Evolutionary conservation across 1,140 invertebrate species (phyloP).

Genomic region (Diprion similis): DNA sequence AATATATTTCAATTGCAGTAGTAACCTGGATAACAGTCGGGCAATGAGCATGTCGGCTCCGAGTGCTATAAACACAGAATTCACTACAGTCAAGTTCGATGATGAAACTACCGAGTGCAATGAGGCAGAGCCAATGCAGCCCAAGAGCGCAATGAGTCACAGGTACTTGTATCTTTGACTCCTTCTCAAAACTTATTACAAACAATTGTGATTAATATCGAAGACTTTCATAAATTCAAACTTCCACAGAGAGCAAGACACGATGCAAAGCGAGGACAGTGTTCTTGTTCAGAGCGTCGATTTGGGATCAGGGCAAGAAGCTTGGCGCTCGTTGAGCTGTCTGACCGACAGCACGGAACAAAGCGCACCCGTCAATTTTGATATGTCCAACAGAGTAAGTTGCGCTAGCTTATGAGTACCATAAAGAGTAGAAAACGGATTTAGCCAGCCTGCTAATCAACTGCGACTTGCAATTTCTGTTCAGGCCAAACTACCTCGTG

Average conservation of each 20-base stretch:
- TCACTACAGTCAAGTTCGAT: conserved; percentile 73
- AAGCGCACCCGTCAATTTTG: conserved; percentile 87
- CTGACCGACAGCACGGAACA: conserved; percentile 89
- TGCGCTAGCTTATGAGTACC: neutral
- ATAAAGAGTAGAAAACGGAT: neutral
- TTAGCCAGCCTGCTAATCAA: too few relatives aligned
- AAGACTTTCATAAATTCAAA: neutral
- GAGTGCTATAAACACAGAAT: conserved; percentile 84
- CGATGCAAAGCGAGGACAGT: conserved; percentile 60
- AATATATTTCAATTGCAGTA: conserved; percentile 41
- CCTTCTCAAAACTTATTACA: too few relatives aligned
- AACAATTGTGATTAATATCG: too few relatives aligned
- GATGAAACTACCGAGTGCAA: conserved; percentile 57
- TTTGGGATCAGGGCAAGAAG: conserved; percentile 65
- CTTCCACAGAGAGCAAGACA: conserved; percentile 49
- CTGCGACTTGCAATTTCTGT: conserved; percentile 34
- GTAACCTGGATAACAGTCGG: conserved; percentile 72
- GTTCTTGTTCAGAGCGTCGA: conserved; percentile 61
- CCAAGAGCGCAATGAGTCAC: conserved; percentile 55
- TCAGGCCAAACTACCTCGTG: conserved; percentile 90
- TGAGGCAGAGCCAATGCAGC: conserved; percentile 43
- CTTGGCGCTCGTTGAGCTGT: conserved; percentile 80
- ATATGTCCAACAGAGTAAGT: conserved; percentile 87
- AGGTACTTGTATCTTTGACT: conserved; percentile 39
- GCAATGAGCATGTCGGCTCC: conserved; percentile 84